Percentiles rank a stretch among this genome's conserved stretches.
These are phyloP conservation scores for Chlorocebus sabaeus DNA, from an alignment of 2,113 vertebrate genomes.

Conservation along the genomic window DNA sequence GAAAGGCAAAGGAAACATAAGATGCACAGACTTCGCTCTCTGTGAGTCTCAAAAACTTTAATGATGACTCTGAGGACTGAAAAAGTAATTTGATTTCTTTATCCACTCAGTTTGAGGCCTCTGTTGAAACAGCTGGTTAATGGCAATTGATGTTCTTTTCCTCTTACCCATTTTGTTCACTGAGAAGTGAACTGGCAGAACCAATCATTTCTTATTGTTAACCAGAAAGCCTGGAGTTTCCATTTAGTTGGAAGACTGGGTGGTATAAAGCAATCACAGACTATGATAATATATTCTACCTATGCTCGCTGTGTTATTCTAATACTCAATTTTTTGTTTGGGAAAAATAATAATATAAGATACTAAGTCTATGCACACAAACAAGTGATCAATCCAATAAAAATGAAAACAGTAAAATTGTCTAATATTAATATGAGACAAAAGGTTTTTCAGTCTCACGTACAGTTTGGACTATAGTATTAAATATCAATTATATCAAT, in stretches of 20 bases:
- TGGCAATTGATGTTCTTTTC: not conserved
- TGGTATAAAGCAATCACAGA: not conserved
- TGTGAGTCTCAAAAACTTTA: conserved; percentile 34
- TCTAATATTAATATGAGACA: not conserved
- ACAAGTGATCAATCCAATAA: not conserved
- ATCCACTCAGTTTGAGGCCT: not conserved
- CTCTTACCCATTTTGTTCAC: not conserved
- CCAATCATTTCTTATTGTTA: not conserved
- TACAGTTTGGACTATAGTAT: not conserved
- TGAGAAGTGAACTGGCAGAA: not conserved
- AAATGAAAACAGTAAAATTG: not conserved
- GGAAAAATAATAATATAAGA: not conserved
- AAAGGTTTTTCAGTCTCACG: not conserved
- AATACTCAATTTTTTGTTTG: not conserved
- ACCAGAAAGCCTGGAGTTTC: not conserved
- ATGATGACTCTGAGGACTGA: not conserved
- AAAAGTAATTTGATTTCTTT: conserved; percentile 35
- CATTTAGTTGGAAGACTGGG: not conserved
- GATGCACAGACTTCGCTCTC: not conserved
- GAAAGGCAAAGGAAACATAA: not conserved
- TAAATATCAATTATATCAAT: not conserved
- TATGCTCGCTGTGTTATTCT: not conserved
- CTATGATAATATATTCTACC: not conserved
- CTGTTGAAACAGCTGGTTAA: conserved; percentile 8
- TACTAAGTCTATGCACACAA: not conserved